Evolutionary conservation across 2,888 invertebrate genomes (phyloP).

Genomic region (Andrena chrysosceles): DNA sequence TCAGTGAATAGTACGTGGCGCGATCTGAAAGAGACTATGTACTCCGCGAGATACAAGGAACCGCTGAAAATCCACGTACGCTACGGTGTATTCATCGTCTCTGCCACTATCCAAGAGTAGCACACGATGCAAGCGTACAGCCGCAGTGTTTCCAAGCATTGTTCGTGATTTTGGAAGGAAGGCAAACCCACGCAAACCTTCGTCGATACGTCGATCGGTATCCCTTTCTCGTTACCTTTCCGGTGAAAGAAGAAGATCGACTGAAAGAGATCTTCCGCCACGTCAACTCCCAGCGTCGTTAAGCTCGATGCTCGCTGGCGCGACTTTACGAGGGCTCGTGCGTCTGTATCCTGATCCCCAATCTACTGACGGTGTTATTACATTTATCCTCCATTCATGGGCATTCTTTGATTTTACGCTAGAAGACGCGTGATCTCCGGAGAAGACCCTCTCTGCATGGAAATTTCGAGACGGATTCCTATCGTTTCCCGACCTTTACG

Average conservation of each 20-base stretch:
- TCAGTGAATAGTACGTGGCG: constrained; percentile 38
- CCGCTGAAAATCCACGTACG: constrained; percentile 8
- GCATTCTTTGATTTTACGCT: constrained; percentile 5
- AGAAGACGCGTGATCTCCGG: neutral
- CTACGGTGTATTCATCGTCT: constrained; percentile 36
- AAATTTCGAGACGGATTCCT: constrained; percentile 29
- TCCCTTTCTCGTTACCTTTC: neutral
- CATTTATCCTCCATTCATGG: neutral
- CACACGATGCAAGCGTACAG: neutral
- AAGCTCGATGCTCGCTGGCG: neutral
- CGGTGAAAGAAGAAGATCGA: neutral
- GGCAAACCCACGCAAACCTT: constrained; percentile 13
- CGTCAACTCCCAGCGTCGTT: constrained; percentile 13
- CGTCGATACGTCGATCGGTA: constrained; percentile 20
- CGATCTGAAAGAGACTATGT: constrained; percentile 39
- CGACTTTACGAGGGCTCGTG: neutral
- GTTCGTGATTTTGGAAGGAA: neutral
- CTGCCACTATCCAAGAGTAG: neutral
- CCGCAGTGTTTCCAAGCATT: constrained; percentile 6
- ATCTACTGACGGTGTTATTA: constrained; percentile 1
- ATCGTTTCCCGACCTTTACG: constrained; percentile 49
- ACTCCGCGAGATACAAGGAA: constrained; percentile 26
- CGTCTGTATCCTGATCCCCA: neutral
- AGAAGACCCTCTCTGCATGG: too few relatives aligned
- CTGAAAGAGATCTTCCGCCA: neutral